Conservation (phyloP, 2,888 invertebrate species). For the Eucera pruinosa region DNA sequence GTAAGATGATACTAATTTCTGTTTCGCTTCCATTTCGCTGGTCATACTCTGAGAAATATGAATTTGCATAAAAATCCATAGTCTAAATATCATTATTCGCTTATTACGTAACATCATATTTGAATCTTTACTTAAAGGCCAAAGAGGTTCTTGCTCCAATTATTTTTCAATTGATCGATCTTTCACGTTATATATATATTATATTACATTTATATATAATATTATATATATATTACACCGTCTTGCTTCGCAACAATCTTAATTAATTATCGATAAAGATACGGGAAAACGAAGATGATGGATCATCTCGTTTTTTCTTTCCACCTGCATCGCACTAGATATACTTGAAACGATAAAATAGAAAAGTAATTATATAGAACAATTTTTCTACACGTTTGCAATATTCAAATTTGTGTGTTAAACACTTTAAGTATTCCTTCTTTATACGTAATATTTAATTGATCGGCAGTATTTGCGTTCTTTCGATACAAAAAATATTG, state of each 20-base stretch:
- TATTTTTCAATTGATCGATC: neutral
- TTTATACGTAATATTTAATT: too few species aligned
- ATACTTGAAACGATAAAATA: slow-evolving; percentile 31
- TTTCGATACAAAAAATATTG: neutral
- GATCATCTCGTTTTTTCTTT: slow-evolving; percentile 2
- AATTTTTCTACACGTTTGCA: slow-evolving; percentile 41
- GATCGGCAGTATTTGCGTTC: neutral
- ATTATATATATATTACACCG: slow-evolving; percentile 22
- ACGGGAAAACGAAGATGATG: neutral
- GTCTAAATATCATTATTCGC: slow-evolving; percentile 15
- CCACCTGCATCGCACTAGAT: slow-evolving; percentile 20
- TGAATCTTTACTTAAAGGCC: slow-evolving; percentile 18
- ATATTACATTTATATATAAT: too few species aligned
- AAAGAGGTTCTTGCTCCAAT: slow-evolving; percentile 26
- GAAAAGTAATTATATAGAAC: slow-evolving; percentile 30
- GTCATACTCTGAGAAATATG: too few species aligned
- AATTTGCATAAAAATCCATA: too few species aligned
- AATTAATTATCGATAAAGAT: slow-evolving; percentile 1
- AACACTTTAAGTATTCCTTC: too few species aligned
- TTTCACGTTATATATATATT: too few species aligned
- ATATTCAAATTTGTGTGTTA: too few species aligned
- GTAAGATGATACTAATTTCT: too few species aligned
- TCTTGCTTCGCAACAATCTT: slow-evolving; percentile 23
- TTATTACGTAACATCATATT: slow-evolving; percentile 41
- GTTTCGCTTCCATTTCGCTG: too few species aligned